phyloP scores from a whole-genome alignment of 2,797 vertebrate genomes.

The Pangasius mekongensis region DNA sequence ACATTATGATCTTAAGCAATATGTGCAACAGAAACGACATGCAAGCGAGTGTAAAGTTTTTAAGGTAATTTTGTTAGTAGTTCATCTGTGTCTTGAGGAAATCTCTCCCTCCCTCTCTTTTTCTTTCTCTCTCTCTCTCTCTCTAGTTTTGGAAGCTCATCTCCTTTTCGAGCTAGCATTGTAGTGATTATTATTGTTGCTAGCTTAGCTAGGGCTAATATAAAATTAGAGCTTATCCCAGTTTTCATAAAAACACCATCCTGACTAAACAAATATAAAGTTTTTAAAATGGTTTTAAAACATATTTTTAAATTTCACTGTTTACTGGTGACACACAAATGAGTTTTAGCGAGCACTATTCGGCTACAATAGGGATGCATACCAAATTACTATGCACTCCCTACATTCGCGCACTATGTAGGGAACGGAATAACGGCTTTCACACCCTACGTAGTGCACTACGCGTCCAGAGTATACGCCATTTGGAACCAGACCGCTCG shows the following conservation, averaged over 20 bases:
- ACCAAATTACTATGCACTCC: not conserved
- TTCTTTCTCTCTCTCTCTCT: not conserved
- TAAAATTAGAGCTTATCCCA: not conserved
- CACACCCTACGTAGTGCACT: not conserved
- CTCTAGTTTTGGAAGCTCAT: not conserved
- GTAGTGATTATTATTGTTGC: not conserved
- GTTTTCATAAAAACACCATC: not conserved
- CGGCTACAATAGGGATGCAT: not conserved
- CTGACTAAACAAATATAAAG: not conserved
- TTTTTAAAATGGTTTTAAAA: not conserved
- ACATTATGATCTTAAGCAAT: not conserved
- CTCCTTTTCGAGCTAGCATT: not conserved
- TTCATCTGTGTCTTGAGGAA: not conserved
- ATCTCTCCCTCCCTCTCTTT: not conserved
- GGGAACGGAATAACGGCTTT: too few relatives aligned
- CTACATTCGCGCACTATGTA: not conserved
- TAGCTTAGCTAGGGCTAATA: not conserved
- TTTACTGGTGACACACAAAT: not conserved
- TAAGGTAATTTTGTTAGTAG: not conserved
- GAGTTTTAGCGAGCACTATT: not conserved
- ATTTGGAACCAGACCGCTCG: not conserved
- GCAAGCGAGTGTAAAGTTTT: not conserved
- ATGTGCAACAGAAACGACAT: not conserved
- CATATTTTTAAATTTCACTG: not conserved
- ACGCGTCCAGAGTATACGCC: fast-evolving